Evolutionary conservation across 1,140 invertebrate genomes (phyloP), one percentile per base, ranked within the genome.

Genomic region (Neodiprion virginianus): DNA sequence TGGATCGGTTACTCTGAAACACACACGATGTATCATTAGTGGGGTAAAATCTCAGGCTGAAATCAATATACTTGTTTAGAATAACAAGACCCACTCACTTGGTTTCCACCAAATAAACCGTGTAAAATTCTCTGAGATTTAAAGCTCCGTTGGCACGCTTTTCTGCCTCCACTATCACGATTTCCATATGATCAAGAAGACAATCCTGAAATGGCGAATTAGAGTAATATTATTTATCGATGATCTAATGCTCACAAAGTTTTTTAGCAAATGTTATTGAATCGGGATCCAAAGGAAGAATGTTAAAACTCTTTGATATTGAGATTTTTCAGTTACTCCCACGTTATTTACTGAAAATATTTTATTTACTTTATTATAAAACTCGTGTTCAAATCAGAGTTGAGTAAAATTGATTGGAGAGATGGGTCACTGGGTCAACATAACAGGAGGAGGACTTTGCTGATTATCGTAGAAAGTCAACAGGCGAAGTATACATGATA

Each of bases 51-150:
- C 5, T 1, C 28, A 40, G 28, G 28, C 28, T 40, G 5, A 40
- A 40, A 40, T 40, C 2, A 17, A 61, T 14, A 61, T 5, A 8
- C 8, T 72, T 12, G 7, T 50, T 50, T 50, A 7, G 7, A 53
- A 61, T 70, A 76, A 72, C 81, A 78, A 70, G 67, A 79, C 78
- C 78, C 66, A 90, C 90, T 90, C 88, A 94, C 93, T 93, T 96
- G 73, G 94, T 93, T 90, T 96, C 95, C 81, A 96, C 93, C 80
- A 96, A 89, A 88, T 96, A 96, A 8, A 96, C 95, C 10, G 94
- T 95, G 84, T 93, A 95, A 87, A 93, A 95, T 84, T 96, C 95
- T 83, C 94, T 90, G 76, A 96, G 90, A 85, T 96, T 95, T 73
- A 96, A 89, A 1, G 94, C 92, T 67, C 93, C 92, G 85, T 94